These are phyloP conservation scores for Xenopus laevis DNA, from an alignment of 2,113 vertebrate species.

Conservation along the genomic window DNA sequence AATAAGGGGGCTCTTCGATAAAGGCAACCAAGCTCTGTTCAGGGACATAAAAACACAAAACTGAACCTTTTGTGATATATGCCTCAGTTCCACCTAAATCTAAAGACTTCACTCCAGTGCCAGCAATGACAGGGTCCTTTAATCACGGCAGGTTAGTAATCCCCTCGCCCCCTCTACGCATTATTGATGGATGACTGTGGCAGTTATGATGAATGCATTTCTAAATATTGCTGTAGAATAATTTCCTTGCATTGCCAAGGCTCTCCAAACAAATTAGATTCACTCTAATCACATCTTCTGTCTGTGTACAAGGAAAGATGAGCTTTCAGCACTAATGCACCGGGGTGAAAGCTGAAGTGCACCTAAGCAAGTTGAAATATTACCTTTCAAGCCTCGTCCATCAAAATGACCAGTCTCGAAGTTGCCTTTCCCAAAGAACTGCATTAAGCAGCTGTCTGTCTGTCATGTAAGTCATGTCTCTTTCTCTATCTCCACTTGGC, in stretches of 20 bases:
- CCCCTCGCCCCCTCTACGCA: constrained; percentile 60
- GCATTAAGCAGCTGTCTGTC: constrained; percentile 23
- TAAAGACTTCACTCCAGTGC: not conserved
- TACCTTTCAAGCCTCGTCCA: constrained; percentile 15
- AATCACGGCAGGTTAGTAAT: constrained; percentile 63
- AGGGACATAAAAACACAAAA: too few species aligned
- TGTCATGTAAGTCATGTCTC: not conserved
- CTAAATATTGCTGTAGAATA: constrained; percentile 72
- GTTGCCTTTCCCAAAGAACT: not conserved
- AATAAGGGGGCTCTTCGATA: too few species aligned
- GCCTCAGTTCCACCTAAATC: not conserved
- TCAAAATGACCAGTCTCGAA: constrained; percentile 3
- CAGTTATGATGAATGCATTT: constrained; percentile 70
- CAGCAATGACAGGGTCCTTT: constrained; percentile 52
- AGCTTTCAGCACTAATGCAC: constrained; percentile 57
- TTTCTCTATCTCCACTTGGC: not conserved
- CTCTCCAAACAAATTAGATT: constrained; percentile 76
- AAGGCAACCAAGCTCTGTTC: too few species aligned
- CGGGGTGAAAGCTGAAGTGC: constrained; percentile 41
- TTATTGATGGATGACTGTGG: constrained; percentile 54
- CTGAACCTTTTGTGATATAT: not conserved
- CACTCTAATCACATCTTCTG: constrained; percentile 70
- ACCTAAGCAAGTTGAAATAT: not conserved
- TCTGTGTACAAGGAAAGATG: constrained; percentile 63
- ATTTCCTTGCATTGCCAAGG: constrained; percentile 67